phyloP scores from a whole-genome alignment of 2,888 invertebrate species.

The Tipula helvola region DNA sequence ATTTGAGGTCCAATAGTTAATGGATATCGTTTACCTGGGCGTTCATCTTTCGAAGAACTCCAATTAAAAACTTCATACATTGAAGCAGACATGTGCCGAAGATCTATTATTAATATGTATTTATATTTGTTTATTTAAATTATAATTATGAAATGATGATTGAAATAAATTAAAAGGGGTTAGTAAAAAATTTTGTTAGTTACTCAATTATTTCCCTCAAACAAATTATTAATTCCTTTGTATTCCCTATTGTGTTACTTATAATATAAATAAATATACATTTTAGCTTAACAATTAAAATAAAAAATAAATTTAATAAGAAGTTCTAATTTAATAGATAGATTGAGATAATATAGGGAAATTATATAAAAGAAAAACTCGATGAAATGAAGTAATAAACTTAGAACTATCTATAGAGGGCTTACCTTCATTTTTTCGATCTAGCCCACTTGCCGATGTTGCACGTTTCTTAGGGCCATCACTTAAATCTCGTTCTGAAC shows the following conservation, averaged over 20 bases:
- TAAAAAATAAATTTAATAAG: background rate
- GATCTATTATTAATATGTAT: slow-evolving; percentile 17
- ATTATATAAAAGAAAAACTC: background rate
- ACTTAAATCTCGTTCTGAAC: slow-evolving; percentile 68
- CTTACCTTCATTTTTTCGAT: slow-evolving; percentile 51
- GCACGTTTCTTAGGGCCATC: slow-evolving; percentile 62
- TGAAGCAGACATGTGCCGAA: slow-evolving; percentile 50
- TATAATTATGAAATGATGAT: background rate
- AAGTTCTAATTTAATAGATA: background rate
- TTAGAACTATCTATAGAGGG: slow-evolving; percentile 9
- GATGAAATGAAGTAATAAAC: background rate
- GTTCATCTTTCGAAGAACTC: slow-evolving; percentile 38
- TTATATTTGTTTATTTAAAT: background rate
- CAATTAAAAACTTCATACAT: slow-evolving; percentile 64
- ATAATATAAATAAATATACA: background rate
- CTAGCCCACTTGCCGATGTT: slow-evolving; percentile 58
- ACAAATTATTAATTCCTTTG: background rate
- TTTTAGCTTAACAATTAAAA: background rate
- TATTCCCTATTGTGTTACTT: background rate
- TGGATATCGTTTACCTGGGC: slow-evolving; percentile 34
- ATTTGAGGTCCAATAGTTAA: slow-evolving; percentile 35
- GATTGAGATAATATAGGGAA: background rate
- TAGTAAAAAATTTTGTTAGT: background rate
- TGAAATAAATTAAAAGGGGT: background rate
- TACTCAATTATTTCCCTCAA: background rate